A percentile compares a stretch with the other conserved stretches of the same genome.
Conservation (phyloP, 2,113 vertebrate genomes). For the Sapayoa aenigma region DNA sequence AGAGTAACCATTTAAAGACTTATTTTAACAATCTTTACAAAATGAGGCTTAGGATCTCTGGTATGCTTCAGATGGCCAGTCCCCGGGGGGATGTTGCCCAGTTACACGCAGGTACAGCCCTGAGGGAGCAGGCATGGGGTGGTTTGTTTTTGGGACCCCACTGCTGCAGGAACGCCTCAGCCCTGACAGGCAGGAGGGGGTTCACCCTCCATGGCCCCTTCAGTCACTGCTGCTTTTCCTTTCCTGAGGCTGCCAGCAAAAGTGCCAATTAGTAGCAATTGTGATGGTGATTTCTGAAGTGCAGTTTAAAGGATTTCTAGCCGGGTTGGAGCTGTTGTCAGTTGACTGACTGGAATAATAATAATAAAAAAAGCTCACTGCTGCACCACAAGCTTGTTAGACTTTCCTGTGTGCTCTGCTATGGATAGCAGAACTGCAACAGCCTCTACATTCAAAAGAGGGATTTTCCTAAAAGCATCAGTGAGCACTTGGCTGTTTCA, state of each 20-base stretch:
- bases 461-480: slow-evolving; percentile 78
- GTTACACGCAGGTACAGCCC: not conserved
- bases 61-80: rapidly evolving
- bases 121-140: not conserved
- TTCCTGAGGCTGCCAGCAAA: slow-evolving; percentile 38
- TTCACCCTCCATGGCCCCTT: not conserved
- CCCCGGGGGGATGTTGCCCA: not conserved
- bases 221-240: not conserved
- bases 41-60: not conserved
- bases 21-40: not conserved
- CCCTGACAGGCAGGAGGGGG: not conserved
- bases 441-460: slow-evolving; percentile 63
- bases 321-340: slow-evolving; percentile 48
- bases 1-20: not conserved
- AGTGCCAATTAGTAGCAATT: slow-evolving; percentile 60
- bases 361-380: not conserved
- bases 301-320: slow-evolving; percentile 62
- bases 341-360: slow-evolving; percentile 55
- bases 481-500: slow-evolving; percentile 68
- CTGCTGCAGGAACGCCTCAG: not conserved
- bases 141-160: not conserved
- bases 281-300: slow-evolving; percentile 59
- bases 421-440: not conserved
- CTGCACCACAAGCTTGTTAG: slow-evolving; percentile 63
- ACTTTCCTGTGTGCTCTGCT: slow-evolving; percentile 64